Evolutionary conservation across 2,113 vertebrate genomes (phyloP).

Genomic region (Chiloscyllium plagiosum): DNA sequence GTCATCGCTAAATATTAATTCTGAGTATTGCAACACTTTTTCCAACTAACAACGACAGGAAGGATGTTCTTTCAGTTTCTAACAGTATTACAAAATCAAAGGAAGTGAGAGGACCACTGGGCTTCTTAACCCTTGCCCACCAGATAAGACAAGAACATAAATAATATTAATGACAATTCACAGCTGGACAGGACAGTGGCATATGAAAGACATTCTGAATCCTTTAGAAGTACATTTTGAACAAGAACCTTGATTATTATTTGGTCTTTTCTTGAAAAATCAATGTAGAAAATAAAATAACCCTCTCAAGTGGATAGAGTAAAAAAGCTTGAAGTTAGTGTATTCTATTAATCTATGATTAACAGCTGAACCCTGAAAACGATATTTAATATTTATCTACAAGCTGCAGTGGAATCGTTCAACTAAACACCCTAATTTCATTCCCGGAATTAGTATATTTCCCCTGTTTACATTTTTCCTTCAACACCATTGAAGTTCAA

Average conservation of each 20-base stretch:
- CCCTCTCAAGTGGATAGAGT: not conserved
- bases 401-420: not conserved
- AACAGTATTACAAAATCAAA: not conserved
- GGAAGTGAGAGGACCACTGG: not conserved
- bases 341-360: not conserved
- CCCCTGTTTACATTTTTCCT: not conserved
- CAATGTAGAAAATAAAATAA: not conserved
- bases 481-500: not conserved
- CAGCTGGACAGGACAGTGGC: not conserved
- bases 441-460: not conserved
- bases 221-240: not conserved
- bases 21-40: conserved; percentile 1
- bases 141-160: not conserved
- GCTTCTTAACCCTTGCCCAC: not conserved
- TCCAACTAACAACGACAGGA: not conserved
- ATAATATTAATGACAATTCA: not conserved
- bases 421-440: conserved; percentile 1
- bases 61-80: not conserved
- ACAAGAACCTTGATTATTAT: not conserved
- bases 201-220: not conserved
- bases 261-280: not conserved
- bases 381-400: not conserved
- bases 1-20: not conserved
- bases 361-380: not conserved
- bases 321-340: not conserved